These are phyloP conservation scores for Okapia johnstoni DNA, from an alignment of 2,113 vertebrate genomes.

Conservation along the genomic window DNA sequence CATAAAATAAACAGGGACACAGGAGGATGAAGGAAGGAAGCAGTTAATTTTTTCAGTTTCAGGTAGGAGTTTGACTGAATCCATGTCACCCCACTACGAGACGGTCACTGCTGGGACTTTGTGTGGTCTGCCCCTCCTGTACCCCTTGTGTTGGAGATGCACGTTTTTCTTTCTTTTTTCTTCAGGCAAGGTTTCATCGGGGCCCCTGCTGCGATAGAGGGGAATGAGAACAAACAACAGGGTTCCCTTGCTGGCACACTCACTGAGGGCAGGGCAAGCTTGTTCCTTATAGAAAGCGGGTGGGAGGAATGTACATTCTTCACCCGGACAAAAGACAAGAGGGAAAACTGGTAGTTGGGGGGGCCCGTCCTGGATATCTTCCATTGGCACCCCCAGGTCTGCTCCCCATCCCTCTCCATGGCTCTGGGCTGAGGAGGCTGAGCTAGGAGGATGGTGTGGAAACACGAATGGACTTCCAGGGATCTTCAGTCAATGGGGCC, in stretches of 20 bases:
- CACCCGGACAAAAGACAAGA: background rate
- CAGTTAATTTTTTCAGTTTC: background rate
- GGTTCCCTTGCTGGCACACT: background rate
- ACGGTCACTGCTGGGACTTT: background rate
- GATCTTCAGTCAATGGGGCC: background rate
- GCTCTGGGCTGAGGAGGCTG: background rate
- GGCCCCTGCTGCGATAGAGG: background rate
- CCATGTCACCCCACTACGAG: background rate
- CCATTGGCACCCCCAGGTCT: rapidly evolving
- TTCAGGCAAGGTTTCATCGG: background rate
- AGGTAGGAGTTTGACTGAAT: background rate
- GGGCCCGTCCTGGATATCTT: background rate
- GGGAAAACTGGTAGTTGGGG: background rate
- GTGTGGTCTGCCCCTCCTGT: too few species aligned
- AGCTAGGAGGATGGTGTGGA: background rate
- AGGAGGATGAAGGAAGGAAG: background rate
- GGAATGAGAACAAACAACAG: background rate
- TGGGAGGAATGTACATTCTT: background rate
- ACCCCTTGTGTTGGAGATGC: rapidly evolving
- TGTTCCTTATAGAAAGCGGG: rapidly evolving
- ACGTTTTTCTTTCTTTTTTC: background rate
- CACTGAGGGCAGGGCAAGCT: background rate
- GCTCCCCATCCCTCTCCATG: background rate
- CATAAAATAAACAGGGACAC: background rate
- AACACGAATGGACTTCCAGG: rapidly evolving